Evolutionary conservation across 2,888 invertebrate species (phyloP).

Genomic region (Sicus ferrugineus): DNA sequence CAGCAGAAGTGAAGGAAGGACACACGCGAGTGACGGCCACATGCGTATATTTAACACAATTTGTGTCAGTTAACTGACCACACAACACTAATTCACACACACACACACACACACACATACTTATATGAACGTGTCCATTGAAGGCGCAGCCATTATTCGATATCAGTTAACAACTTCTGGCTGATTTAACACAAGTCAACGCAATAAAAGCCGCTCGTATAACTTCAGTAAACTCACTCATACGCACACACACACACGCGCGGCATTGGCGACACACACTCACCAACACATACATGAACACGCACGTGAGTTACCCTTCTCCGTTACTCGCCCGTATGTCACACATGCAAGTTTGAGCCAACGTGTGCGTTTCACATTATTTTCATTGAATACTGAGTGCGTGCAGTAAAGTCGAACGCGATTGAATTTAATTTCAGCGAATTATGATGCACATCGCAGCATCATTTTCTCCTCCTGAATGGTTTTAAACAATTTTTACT

Average conservation of each 20-base stretch:
- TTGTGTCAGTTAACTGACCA: constrained; percentile 4
- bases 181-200: constrained; percentile 16
- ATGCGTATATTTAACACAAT: background rate
- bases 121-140: background rate
- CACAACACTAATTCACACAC: background rate
- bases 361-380: background rate
- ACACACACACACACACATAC: background rate
- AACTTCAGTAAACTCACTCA: background rate
- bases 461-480: background rate
- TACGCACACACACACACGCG: background rate
- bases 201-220: constrained; percentile 10
- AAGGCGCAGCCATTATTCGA: background rate
- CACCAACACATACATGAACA: constrained; percentile 2
- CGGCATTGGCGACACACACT: background rate
- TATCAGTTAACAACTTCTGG: background rate
- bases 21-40: background rate
- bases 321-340: background rate
- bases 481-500: background rate
- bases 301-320: background rate
- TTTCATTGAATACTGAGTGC: background rate
- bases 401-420: background rate
- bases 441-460: background rate
- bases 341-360: background rate
- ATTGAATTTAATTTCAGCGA: constrained; percentile 16
- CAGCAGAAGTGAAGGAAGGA: background rate